These are phyloP conservation scores for Drosophila truncata DNA, from an alignment of 1,140 invertebrate genomes.

Conservation along the genomic window DNA sequence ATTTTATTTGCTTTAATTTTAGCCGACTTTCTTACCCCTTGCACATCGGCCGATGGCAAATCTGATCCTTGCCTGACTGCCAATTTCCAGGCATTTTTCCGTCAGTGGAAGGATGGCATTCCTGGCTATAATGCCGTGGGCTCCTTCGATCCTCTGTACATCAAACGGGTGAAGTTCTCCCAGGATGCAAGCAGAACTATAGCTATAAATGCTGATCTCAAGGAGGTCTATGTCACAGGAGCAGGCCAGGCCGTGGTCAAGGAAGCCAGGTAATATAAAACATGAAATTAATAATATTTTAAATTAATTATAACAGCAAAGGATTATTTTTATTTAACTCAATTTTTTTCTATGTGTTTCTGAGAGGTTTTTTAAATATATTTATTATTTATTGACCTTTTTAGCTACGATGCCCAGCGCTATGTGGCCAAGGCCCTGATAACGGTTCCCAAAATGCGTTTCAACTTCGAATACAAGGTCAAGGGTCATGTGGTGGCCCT, in stretches of 20 bases:
- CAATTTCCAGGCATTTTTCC: constrained; percentile 61
- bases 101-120: constrained; percentile 68
- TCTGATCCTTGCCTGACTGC: constrained; percentile 53
- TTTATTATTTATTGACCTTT: not conserved
- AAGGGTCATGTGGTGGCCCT: constrained; percentile 89
- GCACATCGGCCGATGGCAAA: constrained; percentile 41
- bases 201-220: constrained; percentile 60
- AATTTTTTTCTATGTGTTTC: not conserved
- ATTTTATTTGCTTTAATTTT: not conserved
- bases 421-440: constrained; percentile 66
- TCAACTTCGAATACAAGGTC: constrained; percentile 90
- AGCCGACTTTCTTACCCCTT: constrained; percentile 66
- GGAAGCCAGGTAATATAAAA: constrained; percentile 55
- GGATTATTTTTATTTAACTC: not conserved
- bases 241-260: constrained; percentile 34
- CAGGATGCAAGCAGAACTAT: constrained; percentile 50
- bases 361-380: not conserved
- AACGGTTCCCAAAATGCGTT: constrained; percentile 87
- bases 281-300: too few relatives aligned
- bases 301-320: not conserved
- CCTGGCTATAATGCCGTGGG: constrained; percentile 58
- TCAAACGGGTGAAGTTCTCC: constrained; percentile 62
- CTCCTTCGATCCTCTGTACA: constrained; percentile 54
- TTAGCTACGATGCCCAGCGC: constrained; percentile 46
- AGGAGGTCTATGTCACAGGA: constrained; percentile 57